A percentile compares a stretch with the other conserved stretches of the same genome.
Evolutionary conservation across 2,113 vertebrate genomes (phyloP).

Genomic region (Telmatochromis bifrenatus): DNA sequence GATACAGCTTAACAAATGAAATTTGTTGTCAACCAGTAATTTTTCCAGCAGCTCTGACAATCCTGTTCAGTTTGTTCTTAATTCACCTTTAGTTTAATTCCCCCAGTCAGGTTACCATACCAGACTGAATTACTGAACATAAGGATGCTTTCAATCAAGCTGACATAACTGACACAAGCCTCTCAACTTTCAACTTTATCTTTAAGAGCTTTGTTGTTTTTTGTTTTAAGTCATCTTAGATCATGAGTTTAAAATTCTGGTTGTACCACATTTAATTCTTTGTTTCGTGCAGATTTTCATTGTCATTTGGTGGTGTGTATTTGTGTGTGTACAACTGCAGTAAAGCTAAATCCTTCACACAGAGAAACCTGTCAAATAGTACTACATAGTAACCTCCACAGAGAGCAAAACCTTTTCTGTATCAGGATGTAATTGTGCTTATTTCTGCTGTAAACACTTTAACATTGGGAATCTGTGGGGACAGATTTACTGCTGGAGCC

Average conservation of each 20-base stretch:
- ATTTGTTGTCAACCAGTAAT: neutral
- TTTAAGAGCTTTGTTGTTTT: neutral
- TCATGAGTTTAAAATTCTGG: neutral
- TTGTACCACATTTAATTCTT: neutral
- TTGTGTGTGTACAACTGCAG: neutral
- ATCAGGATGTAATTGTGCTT: neutral
- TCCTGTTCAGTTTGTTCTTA: neutral
- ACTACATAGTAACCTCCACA: neutral
- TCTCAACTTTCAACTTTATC: neutral
- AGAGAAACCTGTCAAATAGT: neutral
- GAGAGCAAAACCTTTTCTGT: neutral
- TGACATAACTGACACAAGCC: neutral
- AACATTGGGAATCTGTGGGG: neutral
- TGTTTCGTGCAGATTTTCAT: neutral
- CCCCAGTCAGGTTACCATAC: neutral
- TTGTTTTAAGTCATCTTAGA: neutral
- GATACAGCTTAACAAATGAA: neutral
- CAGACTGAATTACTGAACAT: neutral
- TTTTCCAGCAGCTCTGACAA: neutral
- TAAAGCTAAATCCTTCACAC: neutral
- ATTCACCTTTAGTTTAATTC: neutral
- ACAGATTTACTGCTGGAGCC: neutral
- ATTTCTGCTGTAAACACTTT: neutral
- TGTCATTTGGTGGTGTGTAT: neutral
- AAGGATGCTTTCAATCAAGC: neutral